phyloP scores from a whole-genome alignment of 2,797 vertebrate species.

The Megaceryle alcyon region DNA sequence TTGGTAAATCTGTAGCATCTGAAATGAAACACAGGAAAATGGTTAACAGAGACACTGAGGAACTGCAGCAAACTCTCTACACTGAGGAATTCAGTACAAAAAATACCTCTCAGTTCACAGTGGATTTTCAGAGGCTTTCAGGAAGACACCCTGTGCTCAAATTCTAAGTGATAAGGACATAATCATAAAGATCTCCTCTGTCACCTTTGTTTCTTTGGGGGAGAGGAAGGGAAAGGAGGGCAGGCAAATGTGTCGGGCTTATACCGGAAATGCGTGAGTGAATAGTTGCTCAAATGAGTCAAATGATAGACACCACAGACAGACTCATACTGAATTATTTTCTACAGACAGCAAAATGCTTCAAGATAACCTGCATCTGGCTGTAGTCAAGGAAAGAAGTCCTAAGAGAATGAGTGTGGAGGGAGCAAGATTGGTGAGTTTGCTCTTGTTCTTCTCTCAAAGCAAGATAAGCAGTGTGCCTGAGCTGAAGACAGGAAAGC shows the following conservation, averaged over 20 bases:
- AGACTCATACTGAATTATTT: slow-evolving; percentile 29
- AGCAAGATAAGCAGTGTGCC: slow-evolving; percentile 33
- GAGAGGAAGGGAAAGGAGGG: not conserved
- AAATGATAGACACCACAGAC: slow-evolving; percentile 14
- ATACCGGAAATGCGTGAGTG: not conserved
- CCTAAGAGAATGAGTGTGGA: not conserved
- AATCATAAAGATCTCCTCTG: slow-evolving; percentile 8
- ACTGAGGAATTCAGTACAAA: not conserved
- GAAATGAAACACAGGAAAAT: slow-evolving; percentile 67
- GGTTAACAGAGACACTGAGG: slow-evolving; percentile 12
- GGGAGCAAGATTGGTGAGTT: slow-evolving; percentile 36
- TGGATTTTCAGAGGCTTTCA: slow-evolving; percentile 36
- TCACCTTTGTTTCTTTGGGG: not conserved
- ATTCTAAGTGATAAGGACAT: slow-evolving; percentile 12
- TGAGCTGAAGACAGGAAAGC: slow-evolving; percentile 48
- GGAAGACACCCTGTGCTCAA: slow-evolving; percentile 36
- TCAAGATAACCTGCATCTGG: slow-evolving; percentile 16
- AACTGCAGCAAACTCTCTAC: not conserved
- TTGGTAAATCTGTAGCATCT: slow-evolving; percentile 44
- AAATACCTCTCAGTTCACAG: slow-evolving; percentile 16
- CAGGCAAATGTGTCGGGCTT: not conserved
- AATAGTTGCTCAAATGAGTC: slow-evolving; percentile 15
- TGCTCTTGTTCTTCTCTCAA: slow-evolving; percentile 54
- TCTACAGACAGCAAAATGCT: slow-evolving; percentile 20
- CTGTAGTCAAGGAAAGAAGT: slow-evolving; percentile 38